Percentiles rank a stretch among this genome's conserved stretches.
phyloP scores from a whole-genome alignment of 2,888 invertebrate genomes.

The Mamestra brassicae region DNA sequence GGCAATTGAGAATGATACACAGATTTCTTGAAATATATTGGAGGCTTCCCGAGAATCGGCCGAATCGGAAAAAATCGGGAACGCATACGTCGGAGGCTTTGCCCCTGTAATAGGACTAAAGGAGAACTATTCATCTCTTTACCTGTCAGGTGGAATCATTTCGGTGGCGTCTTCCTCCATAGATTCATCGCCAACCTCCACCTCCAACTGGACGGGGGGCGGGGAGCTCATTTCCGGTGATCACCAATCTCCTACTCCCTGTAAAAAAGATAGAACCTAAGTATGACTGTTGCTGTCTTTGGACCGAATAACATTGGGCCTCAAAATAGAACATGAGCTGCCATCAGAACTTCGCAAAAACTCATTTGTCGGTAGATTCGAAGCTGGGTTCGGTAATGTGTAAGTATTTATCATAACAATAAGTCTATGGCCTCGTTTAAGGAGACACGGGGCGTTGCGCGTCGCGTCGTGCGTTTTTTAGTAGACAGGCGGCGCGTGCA shows the following conservation, averaged over 20 bases:
- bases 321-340: not conserved
- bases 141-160: conserved; percentile 86
- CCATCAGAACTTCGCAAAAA: not conserved
- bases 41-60: no score
- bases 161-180: conserved; percentile 86
- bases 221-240: conserved; percentile 84
- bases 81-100: not conserved
- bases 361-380: no score
- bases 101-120: not conserved
- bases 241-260: conserved; percentile 69
- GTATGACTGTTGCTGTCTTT: not conserved
- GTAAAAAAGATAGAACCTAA: conserved; percentile 4
- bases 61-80: not conserved
- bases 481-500: no score
- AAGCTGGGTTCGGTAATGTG: no score
- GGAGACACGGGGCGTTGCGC: no score
- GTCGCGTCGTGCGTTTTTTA: no score
- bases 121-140: not conserved
- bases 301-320: not conserved
- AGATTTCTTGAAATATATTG: not conserved
- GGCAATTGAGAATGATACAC: no score
- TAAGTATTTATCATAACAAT: no score
- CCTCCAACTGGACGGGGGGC: conserved; percentile 85
- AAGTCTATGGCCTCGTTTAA: no score
- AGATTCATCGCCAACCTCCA: conserved; percentile 86